A percentile compares a stretch with the other conserved stretches of the same genome.
phyloP scores from a whole-genome alignment of 37 sponge, comb jelly and placozoan species.

The Ianthella basta region DNA sequence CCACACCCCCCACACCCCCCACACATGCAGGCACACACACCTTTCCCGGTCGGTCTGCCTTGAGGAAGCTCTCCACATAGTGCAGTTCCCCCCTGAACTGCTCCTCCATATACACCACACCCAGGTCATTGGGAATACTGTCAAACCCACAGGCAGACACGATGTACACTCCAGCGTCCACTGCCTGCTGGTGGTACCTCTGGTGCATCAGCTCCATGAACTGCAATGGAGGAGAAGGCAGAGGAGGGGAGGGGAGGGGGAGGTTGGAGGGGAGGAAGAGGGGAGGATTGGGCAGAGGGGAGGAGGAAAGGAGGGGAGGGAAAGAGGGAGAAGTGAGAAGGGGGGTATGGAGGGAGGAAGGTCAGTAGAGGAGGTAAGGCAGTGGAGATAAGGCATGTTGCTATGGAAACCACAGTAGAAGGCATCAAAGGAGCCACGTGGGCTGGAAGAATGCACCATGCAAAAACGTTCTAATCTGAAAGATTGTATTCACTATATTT shows the following conservation, averaged over 20 bases:
- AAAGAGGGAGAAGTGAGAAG: too few relatives aligned
- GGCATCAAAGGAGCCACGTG: too few relatives aligned
- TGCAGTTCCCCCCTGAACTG: slow-evolving; percentile 66
- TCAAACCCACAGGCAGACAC: slow-evolving; percentile 91
- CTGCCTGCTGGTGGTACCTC: slow-evolving; percentile 72
- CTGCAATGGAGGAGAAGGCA: slow-evolving; percentile 29
- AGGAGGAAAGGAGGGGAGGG: too few relatives aligned
- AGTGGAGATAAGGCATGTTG: too few relatives aligned
- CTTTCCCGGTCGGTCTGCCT: background rate
- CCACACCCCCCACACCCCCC: too few relatives aligned
- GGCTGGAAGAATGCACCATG: background rate
- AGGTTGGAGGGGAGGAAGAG: too few relatives aligned
- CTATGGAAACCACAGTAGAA: too few relatives aligned
- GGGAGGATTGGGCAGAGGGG: too few relatives aligned
- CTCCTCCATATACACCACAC: slow-evolving; percentile 61
- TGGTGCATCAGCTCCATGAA: slow-evolving; percentile 71
- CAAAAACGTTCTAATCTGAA: background rate
- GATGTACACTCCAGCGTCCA: slow-evolving; percentile 82
- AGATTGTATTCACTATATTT: background rate
- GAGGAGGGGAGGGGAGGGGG: background rate
- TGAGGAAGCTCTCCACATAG: slow-evolving; percentile 70
- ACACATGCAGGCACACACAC: too few relatives aligned
- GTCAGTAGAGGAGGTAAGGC: too few relatives aligned
- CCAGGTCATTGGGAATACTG: slow-evolving; percentile 91
- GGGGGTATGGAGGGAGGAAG: too few relatives aligned